Base-by-base conservation (phyloP, 2,888 invertebrate genomes). In the Neocrepidodera transversa region DNA sequence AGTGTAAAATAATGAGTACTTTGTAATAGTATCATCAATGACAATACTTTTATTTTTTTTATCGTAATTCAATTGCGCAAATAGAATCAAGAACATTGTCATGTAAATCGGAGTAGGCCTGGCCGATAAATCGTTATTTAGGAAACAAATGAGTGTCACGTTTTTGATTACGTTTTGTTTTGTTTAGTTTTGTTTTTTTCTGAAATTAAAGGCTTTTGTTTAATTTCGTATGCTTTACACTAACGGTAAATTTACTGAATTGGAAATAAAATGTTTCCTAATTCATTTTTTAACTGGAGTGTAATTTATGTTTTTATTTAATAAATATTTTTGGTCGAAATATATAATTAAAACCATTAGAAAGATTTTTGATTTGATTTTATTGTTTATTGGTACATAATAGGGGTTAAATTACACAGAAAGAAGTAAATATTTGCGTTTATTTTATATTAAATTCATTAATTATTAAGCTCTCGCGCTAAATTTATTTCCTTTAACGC, bases 1-100 rank as follows among this genome's bases (percentile, higher is more conserved):
- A 64, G 59, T 43, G 58, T 50, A 60, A 26, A 59, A 55, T 64
- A 58, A 61, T 64, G 58, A 57, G 58, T 53, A 61, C 53, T 63
- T 64, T 61, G 52, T 58, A 64, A 64, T 61, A 55, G 58, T 50
- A 47, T 59, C 59, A 54, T 59, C 55, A 42, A 54, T 54, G 42
- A 35, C 59, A 35, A 50, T 38, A 38, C 38, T 38, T 38, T 38
- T 38, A 38, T 38, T n/a, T n/a, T n/a, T n/a, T n/a, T 38, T 38
- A 38, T 38, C n/a, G 38, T 11, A 40, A 40, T 40, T 18, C 16
- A 16, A 5, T 40, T 40, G 40, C 40, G 13, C 40, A 40, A 40
- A 13, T 14, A 40, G 13, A 16, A 18, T n/a, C n/a, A n/a, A n/a
- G n/a, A n/a, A n/a, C n/a, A n/a, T n/a, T 18, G 40, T 18, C 40